Evolutionary conservation across 2,888 invertebrate genomes (phyloP).

Genomic region (Philereme transversata): DNA sequence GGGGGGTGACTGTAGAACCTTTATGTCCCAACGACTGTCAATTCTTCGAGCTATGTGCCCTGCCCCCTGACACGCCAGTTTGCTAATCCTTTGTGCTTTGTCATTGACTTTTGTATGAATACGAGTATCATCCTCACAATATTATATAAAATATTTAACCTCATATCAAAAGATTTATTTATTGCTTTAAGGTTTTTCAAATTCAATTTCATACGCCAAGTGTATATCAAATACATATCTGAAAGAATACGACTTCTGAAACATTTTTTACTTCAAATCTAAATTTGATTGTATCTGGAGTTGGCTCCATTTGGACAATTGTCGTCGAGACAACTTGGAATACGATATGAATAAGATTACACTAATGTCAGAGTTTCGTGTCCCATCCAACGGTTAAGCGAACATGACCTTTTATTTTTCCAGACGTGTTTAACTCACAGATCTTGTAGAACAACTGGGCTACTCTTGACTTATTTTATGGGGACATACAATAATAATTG

Average conservation of each 20-base stretch:
- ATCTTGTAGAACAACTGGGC: not conserved
- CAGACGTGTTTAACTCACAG: conserved; percentile 21
- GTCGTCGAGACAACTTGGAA: conserved; percentile 20
- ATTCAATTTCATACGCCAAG: conserved; percentile 2
- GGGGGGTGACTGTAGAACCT: no score
- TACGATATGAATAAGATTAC: conserved; percentile 30
- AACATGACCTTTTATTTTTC: conserved; percentile 30
- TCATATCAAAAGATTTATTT: no score
- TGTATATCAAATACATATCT: not conserved
- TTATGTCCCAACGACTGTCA: no score
- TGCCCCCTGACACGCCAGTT: no score
- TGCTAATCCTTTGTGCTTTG: no score
- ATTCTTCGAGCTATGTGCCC: no score
- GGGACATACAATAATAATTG: no score
- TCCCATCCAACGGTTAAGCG: conserved; percentile 28
- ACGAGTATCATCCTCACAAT: no score
- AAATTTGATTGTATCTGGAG: conserved; percentile 16
- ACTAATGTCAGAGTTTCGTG: conserved; percentile 21
- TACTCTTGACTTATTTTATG: not conserved
- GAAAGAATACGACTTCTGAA: conserved; percentile 8
- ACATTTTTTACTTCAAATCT: conserved; percentile 6
- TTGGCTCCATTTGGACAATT: conserved; percentile 18
- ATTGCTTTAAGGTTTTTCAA: not conserved
- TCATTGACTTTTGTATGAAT: no score
- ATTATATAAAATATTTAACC: no score